These are phyloP conservation scores for Mellivora capensis DNA, from an alignment of 2,113 vertebrate genomes.

Conservation along the genomic window DNA sequence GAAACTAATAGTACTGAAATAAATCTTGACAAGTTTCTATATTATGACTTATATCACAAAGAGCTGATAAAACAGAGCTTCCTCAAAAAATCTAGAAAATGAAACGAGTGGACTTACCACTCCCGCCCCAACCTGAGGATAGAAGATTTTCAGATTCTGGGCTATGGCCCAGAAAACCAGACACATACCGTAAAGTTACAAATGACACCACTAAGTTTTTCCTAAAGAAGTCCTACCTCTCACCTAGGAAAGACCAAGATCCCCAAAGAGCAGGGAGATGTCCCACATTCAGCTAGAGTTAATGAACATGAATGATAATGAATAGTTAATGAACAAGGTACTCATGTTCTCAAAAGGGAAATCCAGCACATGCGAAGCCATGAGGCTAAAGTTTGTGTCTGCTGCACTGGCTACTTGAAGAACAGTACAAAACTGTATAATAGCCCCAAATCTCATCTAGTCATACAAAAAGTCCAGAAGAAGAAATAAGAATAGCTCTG, in stretches of 20 bases:
- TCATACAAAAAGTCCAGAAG: not conserved
- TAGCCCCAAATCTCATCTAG: not conserved
- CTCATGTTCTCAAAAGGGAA: too few relatives aligned
- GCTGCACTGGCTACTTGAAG: not conserved
- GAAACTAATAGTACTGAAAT: not conserved
- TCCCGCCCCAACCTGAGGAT: not conserved
- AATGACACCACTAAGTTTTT: constrained; percentile 32
- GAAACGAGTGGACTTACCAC: not conserved
- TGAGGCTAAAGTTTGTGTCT: not conserved
- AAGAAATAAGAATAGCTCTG: constrained; percentile 32
- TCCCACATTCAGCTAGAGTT: not conserved
- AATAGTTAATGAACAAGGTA: too few relatives aligned
- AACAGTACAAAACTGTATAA: not conserved
- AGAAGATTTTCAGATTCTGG: not conserved
- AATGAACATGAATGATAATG: too few relatives aligned
- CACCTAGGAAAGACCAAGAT: not conserved
- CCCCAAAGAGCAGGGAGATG: not conserved
- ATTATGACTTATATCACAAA: not conserved
- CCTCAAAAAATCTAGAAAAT: constrained; percentile 36
- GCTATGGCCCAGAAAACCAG: not conserved
- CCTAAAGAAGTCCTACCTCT: not conserved
- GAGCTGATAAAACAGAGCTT: not conserved
- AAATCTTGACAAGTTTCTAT: not conserved
- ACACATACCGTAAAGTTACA: not conserved
- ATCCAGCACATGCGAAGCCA: not conserved